Base-by-base conservation (phyloP, 2,113 vertebrate species). In the Brachyhypopomus occidentalis region DNA sequence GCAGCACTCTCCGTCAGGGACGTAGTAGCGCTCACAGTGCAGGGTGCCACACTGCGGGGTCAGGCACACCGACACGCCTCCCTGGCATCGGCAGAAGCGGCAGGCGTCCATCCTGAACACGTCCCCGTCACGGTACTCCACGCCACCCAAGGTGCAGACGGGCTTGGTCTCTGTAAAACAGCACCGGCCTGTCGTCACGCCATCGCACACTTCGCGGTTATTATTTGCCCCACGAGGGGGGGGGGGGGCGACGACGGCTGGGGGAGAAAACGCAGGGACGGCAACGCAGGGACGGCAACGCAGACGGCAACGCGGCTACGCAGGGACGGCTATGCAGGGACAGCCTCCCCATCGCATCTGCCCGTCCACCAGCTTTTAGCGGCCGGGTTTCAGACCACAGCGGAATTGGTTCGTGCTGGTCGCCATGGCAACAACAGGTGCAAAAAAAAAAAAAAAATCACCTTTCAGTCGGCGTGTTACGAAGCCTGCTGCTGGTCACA, bases 61-160 rank as follows among this genome's bases (percentile, higher is more conserved):
- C 89, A 96, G 96, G 75, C 96, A 97, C 72, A 96, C 94, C 1
- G 96, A 94, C 16, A 97, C 95, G 0, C 96, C 96, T 0, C 94
- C 94, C 62, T 96, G 95, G 88, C 96, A 97, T 2, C 95, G 93
- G 67, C 96, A 97, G 85, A 96, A 97, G 0, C 94, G 95, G 73
- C 96, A 97, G 14, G 91, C 93, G 60, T 96, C 96, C 96, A 96
- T 95, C 63, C 95, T 93, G 88, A 96, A 97, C 90, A 95, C 95
- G 69, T 96, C 95, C 16, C 96, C 95, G 16, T 97, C 95, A 0
- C 89, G 86, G 77, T 96, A 96, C 58, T 97, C 96, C 90, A 92
- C 90, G 0, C 91, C 95, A 79, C 94, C 94, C 89, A 95, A 95
- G 45, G 94, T 89, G 77, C 95, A 97, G n/a, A 92, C 91, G 27